Evolutionary conservation across 2,113 vertebrate species (phyloP).

Genomic region (Semicossyphus pulcher): DNA sequence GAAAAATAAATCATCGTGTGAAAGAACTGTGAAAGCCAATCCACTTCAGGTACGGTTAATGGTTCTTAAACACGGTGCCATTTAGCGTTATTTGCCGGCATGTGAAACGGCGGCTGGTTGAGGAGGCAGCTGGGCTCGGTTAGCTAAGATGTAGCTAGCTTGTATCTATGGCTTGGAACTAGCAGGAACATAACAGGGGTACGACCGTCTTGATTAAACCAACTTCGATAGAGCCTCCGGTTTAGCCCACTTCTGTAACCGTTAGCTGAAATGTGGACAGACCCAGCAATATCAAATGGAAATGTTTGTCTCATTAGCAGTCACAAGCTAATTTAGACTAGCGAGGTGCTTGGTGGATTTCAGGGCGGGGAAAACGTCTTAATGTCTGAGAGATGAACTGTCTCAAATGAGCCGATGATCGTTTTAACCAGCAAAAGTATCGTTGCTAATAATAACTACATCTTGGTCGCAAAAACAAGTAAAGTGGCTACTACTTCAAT

Average conservation of each 20-base stretch:
- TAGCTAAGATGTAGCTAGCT: constrained; percentile 53
- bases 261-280: no score
- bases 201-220: neutral
- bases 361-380: constrained; percentile 53
- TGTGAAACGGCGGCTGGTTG: constrained; percentile 21
- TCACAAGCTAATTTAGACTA: constrained; percentile 1
- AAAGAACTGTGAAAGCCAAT: neutral
- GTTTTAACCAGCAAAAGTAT: neutral
- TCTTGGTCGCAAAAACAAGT: rapidly evolving
- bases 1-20: neutral
- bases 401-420: neutral
- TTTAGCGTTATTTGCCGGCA: neutral
- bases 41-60: constrained; percentile 41
- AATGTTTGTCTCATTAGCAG: neutral
- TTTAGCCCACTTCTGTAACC: rapidly evolving
- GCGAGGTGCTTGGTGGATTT: neutral
- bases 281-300: no score
- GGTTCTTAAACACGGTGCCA: neutral
- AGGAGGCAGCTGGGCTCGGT: neutral
- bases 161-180: no score
- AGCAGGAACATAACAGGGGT: neutral
- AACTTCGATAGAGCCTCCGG: neutral
- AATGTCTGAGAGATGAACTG: neutral
- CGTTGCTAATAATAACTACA: no score
- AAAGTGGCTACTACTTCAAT: rapidly evolving